Percentiles rank a stretch among this genome's conserved stretches.
phyloP scores from a whole-genome alignment of 2,113 vertebrate genomes.

The Psammodynastes pulverulentus region DNA sequence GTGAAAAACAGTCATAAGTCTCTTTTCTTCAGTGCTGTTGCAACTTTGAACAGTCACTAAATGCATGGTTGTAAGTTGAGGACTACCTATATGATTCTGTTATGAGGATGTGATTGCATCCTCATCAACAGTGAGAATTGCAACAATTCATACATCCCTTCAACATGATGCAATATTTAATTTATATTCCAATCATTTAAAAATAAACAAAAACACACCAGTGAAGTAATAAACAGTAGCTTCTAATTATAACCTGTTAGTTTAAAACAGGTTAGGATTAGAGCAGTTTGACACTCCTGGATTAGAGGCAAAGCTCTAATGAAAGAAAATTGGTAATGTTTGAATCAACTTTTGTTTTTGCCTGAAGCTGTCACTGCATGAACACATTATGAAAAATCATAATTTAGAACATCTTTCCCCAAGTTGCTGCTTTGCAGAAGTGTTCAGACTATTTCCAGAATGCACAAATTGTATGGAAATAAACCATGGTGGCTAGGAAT shows the following conservation, averaged over 20 bases:
- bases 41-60: too few species aligned
- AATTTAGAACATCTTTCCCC: background rate
- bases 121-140: background rate
- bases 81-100: background rate
- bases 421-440: background rate
- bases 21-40: too few species aligned
- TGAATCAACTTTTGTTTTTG: background rate
- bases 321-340: background rate
- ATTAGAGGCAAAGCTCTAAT: too few species aligned
- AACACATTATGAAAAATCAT: background rate
- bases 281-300: too few species aligned
- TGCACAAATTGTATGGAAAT: background rate
- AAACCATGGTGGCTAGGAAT: background rate
- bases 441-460: background rate
- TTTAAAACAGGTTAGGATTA: background rate
- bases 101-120: background rate
- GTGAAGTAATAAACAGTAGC: background rate
- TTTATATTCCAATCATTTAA: background rate
- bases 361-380: background rate
- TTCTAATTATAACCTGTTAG: background rate
- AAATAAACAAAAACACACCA: background rate
- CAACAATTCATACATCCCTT: background rate
- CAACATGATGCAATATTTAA: background rate
- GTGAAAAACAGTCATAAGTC: too few species aligned
- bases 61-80: too few species aligned